phyloP scores from a whole-genome alignment of 2,888 invertebrate species.

The Volucella zonaria region DNA sequence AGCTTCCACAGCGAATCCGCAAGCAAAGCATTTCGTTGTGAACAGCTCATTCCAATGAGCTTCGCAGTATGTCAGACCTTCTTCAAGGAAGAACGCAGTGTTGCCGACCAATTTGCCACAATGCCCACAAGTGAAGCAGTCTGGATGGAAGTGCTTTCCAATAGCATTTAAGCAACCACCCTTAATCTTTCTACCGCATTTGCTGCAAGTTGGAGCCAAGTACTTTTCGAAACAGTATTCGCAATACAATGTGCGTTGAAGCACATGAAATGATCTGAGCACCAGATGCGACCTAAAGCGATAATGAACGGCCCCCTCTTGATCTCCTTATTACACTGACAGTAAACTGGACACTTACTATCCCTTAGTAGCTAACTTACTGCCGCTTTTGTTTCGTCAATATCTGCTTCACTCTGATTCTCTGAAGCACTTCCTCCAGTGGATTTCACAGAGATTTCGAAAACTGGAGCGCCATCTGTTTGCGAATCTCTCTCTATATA shows the following conservation, averaged over 20 bases:
- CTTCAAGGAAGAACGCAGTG: conserved; percentile 98
- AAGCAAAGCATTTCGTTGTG: conserved; percentile 99
- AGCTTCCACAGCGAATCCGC: conserved; percentile 99
- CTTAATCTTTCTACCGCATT: conserved; percentile 96
- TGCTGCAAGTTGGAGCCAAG: conserved; percentile 97
- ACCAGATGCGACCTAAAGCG: conserved; percentile 98
- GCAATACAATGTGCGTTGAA: conserved; percentile 96
- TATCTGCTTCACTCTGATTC: conserved; percentile 76
- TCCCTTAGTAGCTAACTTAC: conserved; percentile 82
- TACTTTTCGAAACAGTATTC: conserved; percentile 98
- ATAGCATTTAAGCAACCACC: conserved; percentile 96
- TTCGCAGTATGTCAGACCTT: conserved; percentile 98
- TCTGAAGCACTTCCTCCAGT: conserved; percentile 75
- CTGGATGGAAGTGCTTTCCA: conserved; percentile 98
- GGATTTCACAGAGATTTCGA: conserved; percentile 78
- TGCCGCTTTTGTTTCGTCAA: conserved; percentile 80
- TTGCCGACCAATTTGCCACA: conserved; percentile 98
- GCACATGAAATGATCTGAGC: conserved; percentile 99
- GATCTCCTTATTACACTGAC: conserved; percentile 89
- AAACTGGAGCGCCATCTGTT: conserved; percentile 75
- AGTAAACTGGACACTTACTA: conserved; percentile 87
- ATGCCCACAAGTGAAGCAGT: conserved; percentile 97
- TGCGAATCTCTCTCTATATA: conserved; percentile 80
- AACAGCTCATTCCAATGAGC: conserved; percentile 99
- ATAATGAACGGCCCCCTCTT: conserved; percentile 98